A percentile compares a stretch with the other conserved stretches of the same genome.
Evolutionary conservation across 2,888 invertebrate species (phyloP).

Genomic region (Junonia oenone): DNA sequence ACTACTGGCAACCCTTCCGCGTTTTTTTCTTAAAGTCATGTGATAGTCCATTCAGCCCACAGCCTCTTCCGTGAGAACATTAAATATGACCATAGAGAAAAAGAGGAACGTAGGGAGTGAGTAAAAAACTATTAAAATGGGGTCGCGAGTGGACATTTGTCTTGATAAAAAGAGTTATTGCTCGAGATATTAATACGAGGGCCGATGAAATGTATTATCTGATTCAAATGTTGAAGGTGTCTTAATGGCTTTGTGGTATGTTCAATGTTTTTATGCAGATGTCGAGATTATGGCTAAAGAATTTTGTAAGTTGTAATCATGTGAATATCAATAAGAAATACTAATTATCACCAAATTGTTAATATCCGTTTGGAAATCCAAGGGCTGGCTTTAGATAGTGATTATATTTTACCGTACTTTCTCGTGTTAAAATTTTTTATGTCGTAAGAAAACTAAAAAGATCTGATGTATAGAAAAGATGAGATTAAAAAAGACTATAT

Average conservation of each 20-base stretch:
- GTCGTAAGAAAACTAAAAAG: too few relatives aligned
- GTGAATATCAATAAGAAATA: background rate
- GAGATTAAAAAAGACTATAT: too few relatives aligned
- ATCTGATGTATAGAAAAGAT: too few relatives aligned
- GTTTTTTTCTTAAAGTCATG: slow-evolving; percentile 56
- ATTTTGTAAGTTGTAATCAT: background rate
- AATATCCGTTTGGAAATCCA: background rate
- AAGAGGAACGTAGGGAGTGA: slow-evolving; percentile 47
- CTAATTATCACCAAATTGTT: background rate
- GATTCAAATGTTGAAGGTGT: slow-evolving; percentile 49
- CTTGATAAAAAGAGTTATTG: slow-evolving; percentile 53
- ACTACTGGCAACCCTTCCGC: slow-evolving; percentile 70
- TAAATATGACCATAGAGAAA: slow-evolving; percentile 67
- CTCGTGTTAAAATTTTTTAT: too few relatives aligned
- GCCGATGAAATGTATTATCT: slow-evolving; percentile 44
- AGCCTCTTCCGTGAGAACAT: slow-evolving; percentile 74
- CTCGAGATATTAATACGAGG: slow-evolving; percentile 56
- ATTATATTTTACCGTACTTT: too few relatives aligned
- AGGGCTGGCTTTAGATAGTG: background rate
- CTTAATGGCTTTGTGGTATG: slow-evolving; percentile 22
- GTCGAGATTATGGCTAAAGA: background rate
- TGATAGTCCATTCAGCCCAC: slow-evolving; percentile 63
- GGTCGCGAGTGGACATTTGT: slow-evolving; percentile 73
- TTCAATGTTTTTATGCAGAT: slow-evolving; percentile 15
- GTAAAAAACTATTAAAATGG: slow-evolving; percentile 55